phyloP scores from a whole-genome alignment of 2,797 vertebrate species.

The Pyrocephalus nanus region DNA sequence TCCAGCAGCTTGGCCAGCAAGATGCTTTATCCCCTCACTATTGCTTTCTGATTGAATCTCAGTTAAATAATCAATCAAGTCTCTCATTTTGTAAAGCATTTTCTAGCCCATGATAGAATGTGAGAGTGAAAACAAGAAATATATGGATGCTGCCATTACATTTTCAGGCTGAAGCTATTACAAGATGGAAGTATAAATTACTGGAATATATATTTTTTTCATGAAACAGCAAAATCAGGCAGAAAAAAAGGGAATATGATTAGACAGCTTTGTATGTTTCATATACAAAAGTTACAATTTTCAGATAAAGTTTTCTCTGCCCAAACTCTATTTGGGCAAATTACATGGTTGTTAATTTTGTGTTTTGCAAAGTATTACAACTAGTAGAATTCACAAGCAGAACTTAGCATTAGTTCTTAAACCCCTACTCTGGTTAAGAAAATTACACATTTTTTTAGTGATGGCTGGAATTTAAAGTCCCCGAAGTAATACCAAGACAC shows the following conservation, averaged over 20 bases:
- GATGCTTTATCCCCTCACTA: neutral
- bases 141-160: neutral
- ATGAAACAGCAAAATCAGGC: neutral
- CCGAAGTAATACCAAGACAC: neutral
- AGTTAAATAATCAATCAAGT: neutral
- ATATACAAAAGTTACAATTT: neutral
- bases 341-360: neutral
- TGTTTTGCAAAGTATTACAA: neutral
- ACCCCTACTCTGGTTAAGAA: neutral
- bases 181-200: neutral
- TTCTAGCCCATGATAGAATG: neutral
- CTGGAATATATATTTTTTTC: neutral
- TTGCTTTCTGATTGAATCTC: neutral
- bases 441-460: neutral
- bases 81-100: neutral
- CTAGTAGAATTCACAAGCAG: neutral
- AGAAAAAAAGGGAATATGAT: neutral
- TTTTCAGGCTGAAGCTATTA: neutral
- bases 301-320: neutral
- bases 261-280: neutral
- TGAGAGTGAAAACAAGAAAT: constrained; percentile 4
- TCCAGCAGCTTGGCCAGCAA: neutral
- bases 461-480: neutral
- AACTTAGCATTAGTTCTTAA: neutral
- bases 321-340: neutral